Conservation (phyloP, 2,888 invertebrate genomes). For the Tipula vernalis region DNA sequence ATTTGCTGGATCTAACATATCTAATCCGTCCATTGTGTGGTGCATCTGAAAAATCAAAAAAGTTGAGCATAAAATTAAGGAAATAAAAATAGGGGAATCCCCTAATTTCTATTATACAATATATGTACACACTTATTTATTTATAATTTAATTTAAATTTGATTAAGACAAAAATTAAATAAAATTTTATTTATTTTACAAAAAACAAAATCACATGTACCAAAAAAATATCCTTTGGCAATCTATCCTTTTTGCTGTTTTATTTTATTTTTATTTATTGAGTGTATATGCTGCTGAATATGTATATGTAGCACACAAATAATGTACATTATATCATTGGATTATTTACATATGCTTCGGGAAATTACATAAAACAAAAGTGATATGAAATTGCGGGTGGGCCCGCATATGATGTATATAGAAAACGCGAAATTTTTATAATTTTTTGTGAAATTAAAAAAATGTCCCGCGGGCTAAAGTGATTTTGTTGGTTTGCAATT, state of each 20-base stretch:
- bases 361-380: not conserved
- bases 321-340: not conserved
- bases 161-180: not conserved
- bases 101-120: not conserved
- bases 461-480: not conserved
- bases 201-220: not conserved
- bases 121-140: not conserved
- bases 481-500: not conserved
- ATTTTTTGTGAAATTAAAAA: not conserved
- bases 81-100: not conserved
- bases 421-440: not conserved
- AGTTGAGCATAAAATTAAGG: not conserved
- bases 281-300: not conserved
- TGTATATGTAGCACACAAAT: not conserved
- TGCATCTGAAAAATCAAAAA: constrained; percentile 57
- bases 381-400: not conserved
- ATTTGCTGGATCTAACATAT: constrained; percentile 82
- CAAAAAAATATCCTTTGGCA: not conserved
- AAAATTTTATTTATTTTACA: not conserved
- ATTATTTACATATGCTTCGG: not conserved
- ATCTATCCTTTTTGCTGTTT: not conserved
- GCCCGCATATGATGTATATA: not conserved
- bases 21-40: constrained; percentile 83
- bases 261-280: not conserved
- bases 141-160: not conserved